Evolutionary conservation across 2,888 invertebrate genomes (phyloP).

Genomic region (Dynastes maya): DNA sequence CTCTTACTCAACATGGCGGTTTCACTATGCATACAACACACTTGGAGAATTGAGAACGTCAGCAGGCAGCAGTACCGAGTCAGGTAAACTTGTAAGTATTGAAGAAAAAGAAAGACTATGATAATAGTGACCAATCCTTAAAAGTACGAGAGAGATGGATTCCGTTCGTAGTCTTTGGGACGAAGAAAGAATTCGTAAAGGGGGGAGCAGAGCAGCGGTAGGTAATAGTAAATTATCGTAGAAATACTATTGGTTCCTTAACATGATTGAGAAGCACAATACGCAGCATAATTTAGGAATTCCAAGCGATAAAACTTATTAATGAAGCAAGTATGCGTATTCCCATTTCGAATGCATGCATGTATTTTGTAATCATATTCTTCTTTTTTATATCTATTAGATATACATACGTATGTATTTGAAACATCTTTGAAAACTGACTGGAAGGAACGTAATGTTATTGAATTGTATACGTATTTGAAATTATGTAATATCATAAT

Average conservation of each 20-base stretch:
- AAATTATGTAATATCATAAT: background rate
- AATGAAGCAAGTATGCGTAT: slow-evolving; percentile 23
- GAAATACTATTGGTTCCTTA: slow-evolving; percentile 41
- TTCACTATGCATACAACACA: slow-evolving; percentile 40
- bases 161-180: slow-evolving; percentile 18
- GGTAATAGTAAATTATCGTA: slow-evolving; percentile 42
- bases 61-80: slow-evolving; percentile 40
- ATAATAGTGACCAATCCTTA: background rate
- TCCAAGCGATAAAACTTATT: slow-evolving; percentile 38
- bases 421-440: too few species aligned
- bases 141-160: slow-evolving; percentile 30
- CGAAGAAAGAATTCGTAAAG: slow-evolving; percentile 46
- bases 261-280: slow-evolving; percentile 38
- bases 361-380: too few species aligned
- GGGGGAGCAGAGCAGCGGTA: slow-evolving; percentile 16
- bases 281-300: slow-evolving; percentile 40
- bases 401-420: too few species aligned
- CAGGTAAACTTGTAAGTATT: slow-evolving; percentile 57
- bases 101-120: slow-evolving; percentile 44
- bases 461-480: background rate
- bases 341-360: background rate
- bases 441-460: too few species aligned
- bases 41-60: slow-evolving; percentile 55
- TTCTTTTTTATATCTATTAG: too few species aligned
- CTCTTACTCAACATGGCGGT: slow-evolving; percentile 57